Base-by-base conservation (phyloP, 2,113 vertebrate species). In the Symphodus melops region DNA sequence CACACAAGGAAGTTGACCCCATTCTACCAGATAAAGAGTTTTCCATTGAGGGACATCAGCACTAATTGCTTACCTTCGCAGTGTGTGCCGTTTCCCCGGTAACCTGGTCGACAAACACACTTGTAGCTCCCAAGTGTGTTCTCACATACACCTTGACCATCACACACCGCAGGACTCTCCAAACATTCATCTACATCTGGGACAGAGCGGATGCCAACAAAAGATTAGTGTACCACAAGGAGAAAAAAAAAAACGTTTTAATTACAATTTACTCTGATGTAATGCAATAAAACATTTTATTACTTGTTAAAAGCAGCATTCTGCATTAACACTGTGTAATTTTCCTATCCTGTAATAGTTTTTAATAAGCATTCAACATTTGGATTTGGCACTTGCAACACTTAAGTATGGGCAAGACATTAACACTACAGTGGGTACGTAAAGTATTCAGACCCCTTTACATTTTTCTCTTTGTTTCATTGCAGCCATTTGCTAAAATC, bases 131-230 rank as follows among this genome's bases (percentile, higher is more conserved):
- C 94, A 4, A 92, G 73, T 5, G 91, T 91, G 87, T 96, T 96
- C 68, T 94, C 89, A 88, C 95, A 96, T 80, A 91, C 85, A 53
- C 91, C 90, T 51, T 72, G 87, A 75, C 93, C 93, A 9, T 63
- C 83, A 63, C 95, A 95, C 80, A 79, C 78, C 0, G 49, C 75
- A 14, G 89, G 84, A 61, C 67, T 84, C 51, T 92, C 88, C 8
- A 42, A 42, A 69, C 95, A 96, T 82, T 95, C 95, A 39, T 95
- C 92, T 67, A 95, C 91, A 88, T 95, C 95, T 95, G 85, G 49
- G 68, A 77, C 77, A 56, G n/a, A 49, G 58, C 1, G 41, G 39
- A 46, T 48, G 51, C 55, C 58, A 75, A 48, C 77, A 42, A 20
- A 0, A 54, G 17, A 68, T 59, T 41, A 28, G 8, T 36, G 10